phyloP scores from a whole-genome alignment of 2,888 invertebrate species.

The Seladonia tumulorum region DNA sequence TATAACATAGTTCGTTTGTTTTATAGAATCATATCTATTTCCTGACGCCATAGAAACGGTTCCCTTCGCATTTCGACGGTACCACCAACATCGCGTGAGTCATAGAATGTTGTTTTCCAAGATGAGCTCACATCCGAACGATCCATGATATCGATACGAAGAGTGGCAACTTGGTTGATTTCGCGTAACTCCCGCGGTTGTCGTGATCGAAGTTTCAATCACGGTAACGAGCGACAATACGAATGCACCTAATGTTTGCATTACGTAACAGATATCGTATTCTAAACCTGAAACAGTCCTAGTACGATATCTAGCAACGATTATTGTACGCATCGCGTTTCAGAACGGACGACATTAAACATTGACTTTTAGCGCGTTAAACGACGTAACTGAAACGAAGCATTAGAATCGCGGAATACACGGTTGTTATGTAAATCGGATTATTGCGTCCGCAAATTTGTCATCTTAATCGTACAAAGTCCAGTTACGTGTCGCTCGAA shows the following conservation, averaged over 20 bases:
- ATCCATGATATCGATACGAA: not conserved
- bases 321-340: not conserved
- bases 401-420: no score
- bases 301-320: not conserved
- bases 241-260: not conserved
- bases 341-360: not conserved
- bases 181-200: not conserved
- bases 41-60: conserved; percentile 27
- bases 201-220: not conserved
- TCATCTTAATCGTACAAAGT: not conserved
- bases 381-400: not conserved
- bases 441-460: not conserved
- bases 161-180: not conserved
- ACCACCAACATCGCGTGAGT: not conserved
- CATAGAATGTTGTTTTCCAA: not conserved
- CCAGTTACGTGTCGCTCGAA: no score
- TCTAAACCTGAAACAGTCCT: conserved; percentile 13
- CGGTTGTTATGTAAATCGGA: not conserved
- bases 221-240: not conserved
- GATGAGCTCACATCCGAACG: not conserved
- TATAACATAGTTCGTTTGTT: not conserved
- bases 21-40: conserved; percentile 6
- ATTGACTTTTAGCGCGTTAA: not conserved
- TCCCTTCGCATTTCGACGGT: not conserved
- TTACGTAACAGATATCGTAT: conserved; percentile 16